Evolutionary conservation across 35 echinoderm and acorn worm genomes (phyloP).

Genomic region (Hemicentrotus pulcherrimus): DNA sequence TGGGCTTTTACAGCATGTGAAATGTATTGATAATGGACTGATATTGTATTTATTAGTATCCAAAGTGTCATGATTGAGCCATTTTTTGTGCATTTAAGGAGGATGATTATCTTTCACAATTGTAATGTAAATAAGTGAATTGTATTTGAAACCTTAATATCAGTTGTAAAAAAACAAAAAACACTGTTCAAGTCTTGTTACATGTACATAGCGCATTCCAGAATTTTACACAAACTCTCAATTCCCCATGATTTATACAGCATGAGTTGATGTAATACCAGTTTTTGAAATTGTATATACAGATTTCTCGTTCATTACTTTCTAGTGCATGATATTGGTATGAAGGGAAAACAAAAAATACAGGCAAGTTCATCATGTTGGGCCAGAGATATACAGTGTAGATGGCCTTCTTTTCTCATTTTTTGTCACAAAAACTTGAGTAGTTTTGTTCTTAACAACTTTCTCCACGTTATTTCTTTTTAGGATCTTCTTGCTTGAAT

Average conservation of each 20-base stretch:
- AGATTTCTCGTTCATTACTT: background rate
- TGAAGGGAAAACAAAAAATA: too few species aligned
- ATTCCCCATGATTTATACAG: background rate
- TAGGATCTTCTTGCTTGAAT: background rate
- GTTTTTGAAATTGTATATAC: background rate
- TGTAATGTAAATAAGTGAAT: background rate
- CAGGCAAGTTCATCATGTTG: background rate
- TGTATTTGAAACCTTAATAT: background rate
- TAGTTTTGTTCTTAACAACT: background rate
- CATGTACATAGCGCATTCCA: conserved; percentile 10
- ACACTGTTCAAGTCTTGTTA: background rate
- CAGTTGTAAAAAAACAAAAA: background rate
- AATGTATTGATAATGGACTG: background rate
- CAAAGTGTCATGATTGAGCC: background rate
- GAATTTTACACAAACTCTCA: background rate
- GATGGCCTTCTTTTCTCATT: too few species aligned
- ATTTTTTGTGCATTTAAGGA: background rate
- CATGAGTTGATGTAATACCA: background rate
- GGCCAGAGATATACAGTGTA: background rate
- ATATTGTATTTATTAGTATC: background rate
- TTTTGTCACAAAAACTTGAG: background rate
- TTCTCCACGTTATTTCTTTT: background rate
- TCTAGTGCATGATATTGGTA: background rate
- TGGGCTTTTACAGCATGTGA: background rate
- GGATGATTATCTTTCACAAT: background rate